Evolutionary conservation across 2,113 vertebrate genomes (phyloP).

Genomic region (Isurus oxyrinchus): DNA sequence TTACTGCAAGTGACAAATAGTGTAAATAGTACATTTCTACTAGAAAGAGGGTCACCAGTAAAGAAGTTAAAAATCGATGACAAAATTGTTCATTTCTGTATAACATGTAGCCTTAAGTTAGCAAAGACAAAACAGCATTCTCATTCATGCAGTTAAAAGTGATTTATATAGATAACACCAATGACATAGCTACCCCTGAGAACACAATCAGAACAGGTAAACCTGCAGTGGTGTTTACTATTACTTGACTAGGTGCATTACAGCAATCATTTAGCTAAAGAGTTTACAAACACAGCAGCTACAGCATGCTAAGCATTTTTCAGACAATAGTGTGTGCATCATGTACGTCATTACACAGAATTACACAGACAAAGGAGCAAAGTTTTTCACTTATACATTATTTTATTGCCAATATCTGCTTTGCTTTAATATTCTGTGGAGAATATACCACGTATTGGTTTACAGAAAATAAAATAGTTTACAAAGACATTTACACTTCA

Average conservation of each 20-base stretch:
- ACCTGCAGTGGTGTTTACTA: not conserved
- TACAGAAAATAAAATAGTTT: slow-evolving; percentile 55
- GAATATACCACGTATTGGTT: slow-evolving; percentile 57
- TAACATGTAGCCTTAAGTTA: too few relatives aligned
- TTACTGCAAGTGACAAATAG: slow-evolving; percentile 11
- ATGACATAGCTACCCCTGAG: not conserved
- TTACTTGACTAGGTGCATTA: not conserved
- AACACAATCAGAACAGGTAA: not conserved
- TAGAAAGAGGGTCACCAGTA: not conserved
- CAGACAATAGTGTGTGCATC: slow-evolving; percentile 10
- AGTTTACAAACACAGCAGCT: not conserved
- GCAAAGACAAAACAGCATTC: not conserved
- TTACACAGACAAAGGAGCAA: slow-evolving; percentile 24
- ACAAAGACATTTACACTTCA: slow-evolving; percentile 59
- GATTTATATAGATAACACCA: not conserved
- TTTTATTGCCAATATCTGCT: slow-evolving; percentile 64
- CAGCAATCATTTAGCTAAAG: not conserved
- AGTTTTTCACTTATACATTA: slow-evolving; percentile 42
- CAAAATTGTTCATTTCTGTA: not conserved
- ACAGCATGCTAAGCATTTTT: not conserved
- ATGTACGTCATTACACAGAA: not conserved
- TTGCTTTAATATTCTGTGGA: slow-evolving; percentile 54
- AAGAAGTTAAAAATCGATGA: not conserved
- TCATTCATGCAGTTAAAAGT: slow-evolving; percentile 13
- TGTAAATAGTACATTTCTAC: not conserved